Conservation (phyloP, 1,140 invertebrate species). For the Saccostrea echinata region DNA sequence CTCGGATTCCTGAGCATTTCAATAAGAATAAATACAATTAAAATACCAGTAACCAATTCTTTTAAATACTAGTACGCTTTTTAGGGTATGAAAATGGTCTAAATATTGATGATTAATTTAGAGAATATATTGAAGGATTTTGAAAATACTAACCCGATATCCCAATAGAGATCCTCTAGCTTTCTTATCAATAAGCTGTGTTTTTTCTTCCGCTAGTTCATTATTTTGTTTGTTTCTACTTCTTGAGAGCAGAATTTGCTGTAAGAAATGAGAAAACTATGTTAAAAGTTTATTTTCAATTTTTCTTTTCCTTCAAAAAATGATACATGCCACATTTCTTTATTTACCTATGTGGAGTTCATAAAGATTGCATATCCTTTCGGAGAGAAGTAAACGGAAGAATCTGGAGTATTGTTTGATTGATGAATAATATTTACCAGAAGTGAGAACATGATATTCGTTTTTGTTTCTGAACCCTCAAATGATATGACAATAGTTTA, state of each 20-base stretch:
- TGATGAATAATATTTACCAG: too few species aligned
- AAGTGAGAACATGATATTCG: too few species aligned
- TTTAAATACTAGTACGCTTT: too few species aligned
- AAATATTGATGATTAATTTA: too few species aligned
- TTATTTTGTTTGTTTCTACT: constrained; percentile 29
- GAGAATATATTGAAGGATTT: too few species aligned
- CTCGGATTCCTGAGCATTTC: too few species aligned
- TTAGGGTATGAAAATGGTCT: too few species aligned
- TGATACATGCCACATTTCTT: not conserved
- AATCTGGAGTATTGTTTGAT: not conserved
- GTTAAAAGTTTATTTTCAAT: not conserved
- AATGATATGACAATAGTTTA: too few species aligned
- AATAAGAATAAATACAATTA: too few species aligned
- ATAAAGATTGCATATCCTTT: not conserved
- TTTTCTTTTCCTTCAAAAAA: not conserved
- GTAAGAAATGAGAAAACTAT: constrained; percentile 1
- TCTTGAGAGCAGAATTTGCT: constrained; percentile 24
- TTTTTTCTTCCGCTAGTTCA: not conserved
- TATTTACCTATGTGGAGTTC: not conserved
- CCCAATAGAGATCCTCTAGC: not conserved
- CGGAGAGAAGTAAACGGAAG: not conserved
- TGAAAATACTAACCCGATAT: constrained; percentile 8
- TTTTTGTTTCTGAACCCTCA: too few species aligned
- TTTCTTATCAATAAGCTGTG: constrained; percentile 19
- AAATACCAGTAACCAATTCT: too few species aligned